These are phyloP conservation scores for Catharus bicknelli DNA, from an alignment of 2,113 vertebrate genomes.

Conservation along the genomic window DNA sequence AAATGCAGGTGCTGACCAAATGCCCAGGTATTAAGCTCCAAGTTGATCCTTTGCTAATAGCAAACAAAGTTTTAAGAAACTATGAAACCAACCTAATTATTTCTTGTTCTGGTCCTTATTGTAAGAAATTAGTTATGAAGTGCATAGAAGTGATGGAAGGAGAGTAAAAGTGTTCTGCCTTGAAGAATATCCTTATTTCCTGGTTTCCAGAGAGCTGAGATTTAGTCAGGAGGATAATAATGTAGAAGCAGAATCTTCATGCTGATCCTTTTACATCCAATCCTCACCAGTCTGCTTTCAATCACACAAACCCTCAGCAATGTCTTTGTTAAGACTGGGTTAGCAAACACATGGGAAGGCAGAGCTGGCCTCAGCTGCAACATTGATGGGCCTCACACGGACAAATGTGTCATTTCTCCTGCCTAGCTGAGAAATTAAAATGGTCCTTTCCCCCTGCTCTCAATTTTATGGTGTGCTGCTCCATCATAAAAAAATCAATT, in stretches of 20 bases:
- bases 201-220: neutral
- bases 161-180: neutral
- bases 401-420: constrained; percentile 1
- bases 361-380: neutral
- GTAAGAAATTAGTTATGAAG: neutral
- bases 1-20: neutral
- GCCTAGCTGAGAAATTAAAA: constrained; percentile 13
- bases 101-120: neutral
- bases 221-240: neutral
- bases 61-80: neutral
- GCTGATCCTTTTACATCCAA: neutral
- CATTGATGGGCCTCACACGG: neutral
- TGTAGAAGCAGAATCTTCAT: neutral
- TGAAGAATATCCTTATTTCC: neutral
- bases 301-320: neutral
- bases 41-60: neutral
- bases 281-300: neutral
- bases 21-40: neutral
- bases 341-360: neutral
- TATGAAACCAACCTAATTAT: neutral
- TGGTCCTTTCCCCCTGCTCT: neutral
- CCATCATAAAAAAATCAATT: neutral
- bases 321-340: neutral
- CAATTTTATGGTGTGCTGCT: constrained; percentile 19
- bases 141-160: neutral